A percentile compares a stretch with the other conserved stretches of the same genome.
Conservation (phyloP, 2,888 invertebrate species). For the Ernsta delagoae region DNA sequence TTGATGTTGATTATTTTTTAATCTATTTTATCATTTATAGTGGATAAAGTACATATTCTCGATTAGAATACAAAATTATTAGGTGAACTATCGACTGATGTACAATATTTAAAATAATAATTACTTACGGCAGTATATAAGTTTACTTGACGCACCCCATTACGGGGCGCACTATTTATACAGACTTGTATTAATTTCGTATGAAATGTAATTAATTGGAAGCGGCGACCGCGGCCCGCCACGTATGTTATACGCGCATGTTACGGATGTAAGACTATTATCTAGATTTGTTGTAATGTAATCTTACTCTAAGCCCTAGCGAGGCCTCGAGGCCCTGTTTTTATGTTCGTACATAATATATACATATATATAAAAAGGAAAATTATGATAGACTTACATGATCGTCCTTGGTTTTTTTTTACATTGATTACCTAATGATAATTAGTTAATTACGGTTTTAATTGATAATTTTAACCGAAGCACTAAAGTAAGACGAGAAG, state of each 20-base stretch:
- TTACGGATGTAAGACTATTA: constrained; percentile 83
- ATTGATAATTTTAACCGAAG: constrained; percentile 82
- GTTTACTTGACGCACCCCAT: constrained; percentile 70
- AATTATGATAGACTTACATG: constrained; percentile 83
- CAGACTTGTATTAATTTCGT: constrained; percentile 80
- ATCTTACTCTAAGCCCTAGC: no score
- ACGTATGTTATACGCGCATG: constrained; percentile 62
- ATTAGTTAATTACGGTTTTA: constrained; percentile 86
- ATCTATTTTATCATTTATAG: constrained; percentile 75
- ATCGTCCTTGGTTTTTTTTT: constrained; percentile 74
- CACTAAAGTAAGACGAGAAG: constrained; percentile 80
- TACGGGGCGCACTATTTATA: constrained; percentile 70
- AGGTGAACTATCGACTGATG: constrained; percentile 84
- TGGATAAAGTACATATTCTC: constrained; percentile 81
- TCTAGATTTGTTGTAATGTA: constrained; percentile 83
- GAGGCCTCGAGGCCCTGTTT: constrained; percentile 52
- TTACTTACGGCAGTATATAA: constrained; percentile 83
- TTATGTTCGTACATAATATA: constrained; percentile 78
- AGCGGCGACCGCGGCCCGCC: constrained; percentile 75
- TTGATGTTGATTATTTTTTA: constrained; percentile 84
- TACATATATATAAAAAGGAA: constrained; percentile 80
- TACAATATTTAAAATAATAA: constrained; percentile 83
- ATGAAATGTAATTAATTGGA: constrained; percentile 77
- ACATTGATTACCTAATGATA: constrained; percentile 80
- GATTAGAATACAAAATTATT: constrained; percentile 83